Base-by-base conservation (phyloP, 2,797 vertebrate species). In the Tragopan temminckii region DNA sequence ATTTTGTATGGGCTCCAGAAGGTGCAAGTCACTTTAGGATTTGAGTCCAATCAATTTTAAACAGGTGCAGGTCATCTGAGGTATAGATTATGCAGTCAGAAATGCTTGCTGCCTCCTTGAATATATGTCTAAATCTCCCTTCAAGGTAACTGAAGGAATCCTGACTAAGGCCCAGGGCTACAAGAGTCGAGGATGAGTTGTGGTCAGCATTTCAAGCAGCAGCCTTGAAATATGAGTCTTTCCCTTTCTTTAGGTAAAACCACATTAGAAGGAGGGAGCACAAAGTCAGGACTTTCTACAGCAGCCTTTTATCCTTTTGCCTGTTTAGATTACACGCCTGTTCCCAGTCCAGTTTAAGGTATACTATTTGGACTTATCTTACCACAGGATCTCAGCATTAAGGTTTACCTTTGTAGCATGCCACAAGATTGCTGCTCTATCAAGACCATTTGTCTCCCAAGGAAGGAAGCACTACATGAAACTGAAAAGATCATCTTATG, bases 1-100 rank as follows among this genome's bases (percentile, higher is more conserved):
- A 21, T 48, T 62, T 72, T 16, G 5, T 42, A 46, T 4, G 5
- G 33, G 29, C 75, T 89, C 46, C 57, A 71, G 48, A 79, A 93
- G 43, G 36, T 11, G 1, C 4, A 40, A 10, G 9, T 55, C 76
- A 40, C 23, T 19, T 77, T 63, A 84, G 31, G 23, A 74, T 77
- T 92, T 74, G 16, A 76, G 70, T 86, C 52, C 33, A 77, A 90
- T 42, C 18, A 57, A 38, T 89, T 79, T 76, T 87, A 43, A 86
- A 77, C 57, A 90, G 15, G 15, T 53, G 7, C 21, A 46, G 43
- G 17, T 42, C 79, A 45, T 40, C 21, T n/a, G 62, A 86, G 1
- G 0, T 84, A 58, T 19, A 59, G 43, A 59, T 83, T 55, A 81
- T n/a, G 58, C 18, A 59, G 27, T 8, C 38, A 67, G 45, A 89